Evolutionary conservation across 2,888 invertebrate species (phyloP).

Genomic region (Hydraecia micacea): DNA sequence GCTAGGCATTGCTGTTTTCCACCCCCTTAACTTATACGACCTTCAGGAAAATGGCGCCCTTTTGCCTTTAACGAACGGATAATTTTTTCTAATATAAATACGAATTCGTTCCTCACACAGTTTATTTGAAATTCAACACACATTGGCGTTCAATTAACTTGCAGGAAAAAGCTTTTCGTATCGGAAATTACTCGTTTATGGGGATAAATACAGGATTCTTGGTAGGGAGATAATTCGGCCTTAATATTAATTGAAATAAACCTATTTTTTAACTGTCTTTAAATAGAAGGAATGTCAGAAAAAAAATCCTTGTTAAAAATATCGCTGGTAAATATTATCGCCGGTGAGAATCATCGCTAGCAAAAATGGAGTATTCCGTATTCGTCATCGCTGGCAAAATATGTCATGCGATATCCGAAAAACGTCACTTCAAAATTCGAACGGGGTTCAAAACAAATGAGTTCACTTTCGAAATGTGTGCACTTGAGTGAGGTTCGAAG

Average conservation of each 20-base stretch:
- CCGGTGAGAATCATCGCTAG: background rate
- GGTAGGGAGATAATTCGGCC: background rate
- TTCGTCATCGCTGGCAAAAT: background rate
- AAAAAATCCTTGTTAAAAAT: background rate
- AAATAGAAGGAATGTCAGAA: background rate
- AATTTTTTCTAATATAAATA: slow-evolving; percentile 28
- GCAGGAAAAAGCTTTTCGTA: background rate
- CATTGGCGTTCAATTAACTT: background rate
- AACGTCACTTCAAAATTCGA: background rate
- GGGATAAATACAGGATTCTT: background rate
- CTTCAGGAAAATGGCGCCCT: background rate
- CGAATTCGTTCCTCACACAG: background rate
- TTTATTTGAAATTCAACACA: slow-evolving; percentile 23
- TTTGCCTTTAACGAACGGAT: background rate
- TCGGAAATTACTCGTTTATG: background rate
- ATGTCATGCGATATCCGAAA: background rate
- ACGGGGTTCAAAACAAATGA: background rate
- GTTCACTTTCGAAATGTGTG: background rate
- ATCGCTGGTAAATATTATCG: background rate
- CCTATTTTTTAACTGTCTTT: background rate
- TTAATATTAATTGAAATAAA: background rate
- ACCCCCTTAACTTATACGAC: too few species aligned
- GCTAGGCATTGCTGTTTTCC: too few species aligned
- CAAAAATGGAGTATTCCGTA: too few species aligned
- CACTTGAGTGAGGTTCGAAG: background rate